A percentile compares a stretch with the other conserved stretches of the same genome.
These are phyloP conservation scores for Ondatra zibethicus DNA, from an alignment of 2,113 vertebrate species.

Conservation along the genomic window DNA sequence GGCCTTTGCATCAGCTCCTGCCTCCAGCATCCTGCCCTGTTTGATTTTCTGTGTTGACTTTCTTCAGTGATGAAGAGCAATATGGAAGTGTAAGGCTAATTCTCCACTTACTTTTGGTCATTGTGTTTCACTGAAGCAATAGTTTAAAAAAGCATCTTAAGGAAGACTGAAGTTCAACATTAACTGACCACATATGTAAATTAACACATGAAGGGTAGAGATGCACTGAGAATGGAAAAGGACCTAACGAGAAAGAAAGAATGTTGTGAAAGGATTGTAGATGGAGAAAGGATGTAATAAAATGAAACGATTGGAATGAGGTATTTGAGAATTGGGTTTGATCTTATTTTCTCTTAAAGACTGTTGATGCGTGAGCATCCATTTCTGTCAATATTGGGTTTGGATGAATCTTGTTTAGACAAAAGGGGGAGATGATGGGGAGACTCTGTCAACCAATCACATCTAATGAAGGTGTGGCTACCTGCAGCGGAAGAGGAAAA, in stretches of 20 bases:
- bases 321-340: not conserved
- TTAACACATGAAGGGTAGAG: not conserved
- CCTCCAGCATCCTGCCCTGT: not conserved
- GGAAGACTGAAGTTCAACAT: not conserved
- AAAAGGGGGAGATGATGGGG: too few relatives aligned
- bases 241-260: not conserved
- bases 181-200: not conserved
- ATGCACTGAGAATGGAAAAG: not conserved
- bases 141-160: not conserved
- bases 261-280: not conserved
- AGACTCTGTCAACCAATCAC: too few relatives aligned
- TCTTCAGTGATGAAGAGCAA: not conserved
- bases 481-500: too few relatives aligned
- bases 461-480: too few relatives aligned
- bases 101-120: not conserved
- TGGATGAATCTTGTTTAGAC: too few relatives aligned
- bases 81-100: not conserved
- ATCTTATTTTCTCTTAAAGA: not conserved
- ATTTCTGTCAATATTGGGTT: not conserved
- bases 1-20: not conserved
- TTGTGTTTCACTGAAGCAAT: not conserved
- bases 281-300: not conserved
- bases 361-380: not conserved
- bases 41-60: not conserved
- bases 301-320: not conserved